phyloP scores from a whole-genome alignment of 1,140 invertebrate genomes.

The Galleria mellonella region DNA sequence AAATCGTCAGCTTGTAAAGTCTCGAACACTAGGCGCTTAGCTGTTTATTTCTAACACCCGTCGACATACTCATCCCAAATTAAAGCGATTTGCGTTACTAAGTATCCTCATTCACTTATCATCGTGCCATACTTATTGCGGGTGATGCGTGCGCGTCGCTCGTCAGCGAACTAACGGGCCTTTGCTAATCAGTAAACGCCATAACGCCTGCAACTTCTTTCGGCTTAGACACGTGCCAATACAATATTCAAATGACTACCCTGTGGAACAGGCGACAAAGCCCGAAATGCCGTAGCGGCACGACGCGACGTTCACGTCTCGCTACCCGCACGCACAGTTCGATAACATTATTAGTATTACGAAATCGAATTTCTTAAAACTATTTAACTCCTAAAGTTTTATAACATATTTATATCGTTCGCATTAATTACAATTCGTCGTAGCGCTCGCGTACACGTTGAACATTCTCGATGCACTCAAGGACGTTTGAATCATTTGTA shows the following conservation, averaged over 20 bases:
- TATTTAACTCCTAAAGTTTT: conserved; percentile 58
- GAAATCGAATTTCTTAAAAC: conserved; percentile 67
- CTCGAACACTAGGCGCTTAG: conserved; percentile 29
- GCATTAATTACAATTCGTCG: conserved; percentile 42
- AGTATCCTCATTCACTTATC: conserved; percentile 46
- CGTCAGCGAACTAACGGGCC: background rate
- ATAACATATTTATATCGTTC: conserved; percentile 61
- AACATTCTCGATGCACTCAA: conserved; percentile 28
- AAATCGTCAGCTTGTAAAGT: background rate
- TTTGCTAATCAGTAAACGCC: too few species aligned
- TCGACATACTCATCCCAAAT: conserved; percentile 21
- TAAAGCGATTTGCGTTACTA: conserved; percentile 25
- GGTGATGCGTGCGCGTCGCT: conserved; percentile 4
- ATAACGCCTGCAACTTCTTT: too few species aligned
- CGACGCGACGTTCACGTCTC: conserved; percentile 7
- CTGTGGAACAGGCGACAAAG: too few species aligned
- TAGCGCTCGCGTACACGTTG: conserved; percentile 43
- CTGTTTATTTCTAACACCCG: conserved; percentile 25
- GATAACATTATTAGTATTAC: conserved; percentile 45
- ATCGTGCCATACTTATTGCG: conserved; percentile 18
- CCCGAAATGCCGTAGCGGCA: background rate
- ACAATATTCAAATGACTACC: too few species aligned
- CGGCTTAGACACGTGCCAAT: too few species aligned
- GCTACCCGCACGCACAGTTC: conserved; percentile 15
- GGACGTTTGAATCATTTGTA: conserved; percentile 32